Base-by-base conservation (phyloP, 2,888 invertebrate species). In the Callyntrura guangdongensis region DNA sequence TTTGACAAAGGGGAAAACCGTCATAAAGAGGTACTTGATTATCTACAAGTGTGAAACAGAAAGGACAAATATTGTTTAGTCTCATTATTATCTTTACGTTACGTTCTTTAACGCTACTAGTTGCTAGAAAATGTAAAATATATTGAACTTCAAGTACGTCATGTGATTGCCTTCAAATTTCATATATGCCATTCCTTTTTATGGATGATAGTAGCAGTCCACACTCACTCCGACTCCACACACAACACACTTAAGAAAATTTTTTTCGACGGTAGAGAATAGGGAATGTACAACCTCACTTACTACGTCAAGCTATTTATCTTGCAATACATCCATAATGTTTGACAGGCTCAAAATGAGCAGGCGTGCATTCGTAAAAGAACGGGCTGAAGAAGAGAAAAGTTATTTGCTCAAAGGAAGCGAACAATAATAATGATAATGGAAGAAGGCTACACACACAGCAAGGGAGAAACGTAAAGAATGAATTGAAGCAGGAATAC, bases 311-410 rank as follows among this genome's bases (percentile, higher is more conserved):
- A n/a, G 61, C 61, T 74, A 86, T 74, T 86, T 77, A 59, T 86
- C 77, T 61, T 86, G 47, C 59, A 61, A 36, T 59, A 45, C 61
- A 20, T 8, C 1, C 61, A 86, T 56, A 72, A 20, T 27, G 47
- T 86, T 77, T 74, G 86, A 86, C 86, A 86, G 77, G 61, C 77
- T 77, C 74, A 47, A 86, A 86, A 86, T 86, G 86, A 86, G 86
- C 86, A 86, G 86, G 86, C 86, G 86, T 74, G 56, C 77, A 72
- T 72, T 61, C 47, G 20, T 11, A 47, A 84, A 6, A 61, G 77
- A 86, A 47, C 61, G n/a, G 4, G 59, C 22, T 47, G n/a, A 61
- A 77, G 49, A 77, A 77, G 74, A 74, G 49, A 47, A 45, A 74
- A 61, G 61, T 45, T 86, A 86, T 86, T 86, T 86, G 86, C 77